A percentile compares a stretch with the other conserved stretches of the same genome.
These are phyloP conservation scores for Drosophila santomea DNA, from an alignment of 1,140 invertebrate species.

Conservation along the genomic window DNA sequence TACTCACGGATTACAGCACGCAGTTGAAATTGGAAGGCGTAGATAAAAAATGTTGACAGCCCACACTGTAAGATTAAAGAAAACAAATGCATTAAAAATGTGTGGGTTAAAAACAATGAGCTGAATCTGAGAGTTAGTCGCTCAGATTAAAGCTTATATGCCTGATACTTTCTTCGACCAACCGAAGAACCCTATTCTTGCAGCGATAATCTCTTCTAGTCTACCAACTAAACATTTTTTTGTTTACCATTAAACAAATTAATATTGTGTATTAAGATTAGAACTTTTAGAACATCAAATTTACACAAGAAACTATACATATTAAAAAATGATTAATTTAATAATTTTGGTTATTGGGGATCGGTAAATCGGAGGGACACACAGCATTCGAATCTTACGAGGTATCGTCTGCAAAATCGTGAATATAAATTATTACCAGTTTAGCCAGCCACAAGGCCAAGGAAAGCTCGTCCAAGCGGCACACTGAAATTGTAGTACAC, in stretches of 20 bases:
- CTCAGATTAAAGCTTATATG: conserved; percentile 5
- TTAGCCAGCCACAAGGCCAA: conserved; percentile 31
- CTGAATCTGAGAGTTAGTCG: conserved; percentile 7
- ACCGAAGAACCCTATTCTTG: conserved; percentile 3
- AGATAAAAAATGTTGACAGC: background rate
- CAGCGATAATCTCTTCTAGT: background rate
- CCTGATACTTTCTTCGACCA: conserved; percentile 23
- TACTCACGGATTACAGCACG: conserved; percentile 10
- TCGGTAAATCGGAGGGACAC: conserved; percentile 8
- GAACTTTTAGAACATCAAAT: background rate
- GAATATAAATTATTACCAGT: conserved; percentile 72
- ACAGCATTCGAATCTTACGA: background rate
- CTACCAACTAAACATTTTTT: background rate
- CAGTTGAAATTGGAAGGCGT: conserved; percentile 3
- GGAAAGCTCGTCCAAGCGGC: conserved; percentile 40
- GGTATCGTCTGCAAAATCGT: conserved; percentile 27
- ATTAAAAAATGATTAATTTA: too few species aligned
- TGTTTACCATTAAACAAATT: background rate
- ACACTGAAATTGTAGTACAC: conserved; percentile 69
- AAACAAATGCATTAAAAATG: conserved; percentile 45
- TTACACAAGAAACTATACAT: background rate
- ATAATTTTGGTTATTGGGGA: too few species aligned
- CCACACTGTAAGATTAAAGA: conserved; percentile 67
- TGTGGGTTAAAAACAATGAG: background rate
- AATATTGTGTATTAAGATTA: background rate